These are phyloP conservation scores for Scaptomyza flava DNA, from an alignment of 2,888 invertebrate species.

Conservation along the genomic window DNA sequence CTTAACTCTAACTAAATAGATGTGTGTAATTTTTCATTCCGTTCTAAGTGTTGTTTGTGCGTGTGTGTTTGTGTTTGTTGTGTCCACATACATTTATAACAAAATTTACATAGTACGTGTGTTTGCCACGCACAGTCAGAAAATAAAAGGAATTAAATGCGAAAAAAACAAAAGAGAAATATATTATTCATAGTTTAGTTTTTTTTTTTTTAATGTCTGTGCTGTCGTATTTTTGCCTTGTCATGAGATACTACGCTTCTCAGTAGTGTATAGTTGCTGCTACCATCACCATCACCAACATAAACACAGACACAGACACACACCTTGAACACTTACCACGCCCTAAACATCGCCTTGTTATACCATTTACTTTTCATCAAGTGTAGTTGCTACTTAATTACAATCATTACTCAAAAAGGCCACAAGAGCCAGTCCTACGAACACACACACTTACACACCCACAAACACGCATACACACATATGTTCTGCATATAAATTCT, in stretches of 20 bases:
- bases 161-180: constrained; percentile 40
- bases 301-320: constrained; percentile 28
- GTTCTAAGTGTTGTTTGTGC: constrained; percentile 55
- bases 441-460: constrained; percentile 16
- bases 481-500: constrained; percentile 54
- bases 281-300: constrained; percentile 18
- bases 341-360: constrained; percentile 56
- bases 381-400: constrained; percentile 77
- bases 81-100: constrained; percentile 33
- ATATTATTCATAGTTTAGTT: constrained; percentile 58
- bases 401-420: constrained; percentile 75
- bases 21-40: constrained; percentile 63
- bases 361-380: constrained; percentile 72
- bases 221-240: constrained; percentile 63
- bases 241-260: constrained; percentile 68
- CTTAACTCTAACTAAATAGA: constrained; percentile 44
- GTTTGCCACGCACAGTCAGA: constrained; percentile 6
- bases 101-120: constrained; percentile 25
- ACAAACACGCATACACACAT: constrained; percentile 26
- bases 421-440: constrained; percentile 48
- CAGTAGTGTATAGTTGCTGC: constrained; percentile 51
- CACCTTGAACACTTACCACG: constrained; percentile 44
- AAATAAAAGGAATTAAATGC: constrained; percentile 35
- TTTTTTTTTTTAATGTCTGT: constrained; percentile 61
- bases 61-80: constrained; percentile 45